A percentile compares a stretch with the other conserved stretches of the same genome.
These are phyloP conservation scores for Actinostola sp. DNA, from an alignment of 92 coral and sea anemone genomes.

Conservation along the genomic window DNA sequence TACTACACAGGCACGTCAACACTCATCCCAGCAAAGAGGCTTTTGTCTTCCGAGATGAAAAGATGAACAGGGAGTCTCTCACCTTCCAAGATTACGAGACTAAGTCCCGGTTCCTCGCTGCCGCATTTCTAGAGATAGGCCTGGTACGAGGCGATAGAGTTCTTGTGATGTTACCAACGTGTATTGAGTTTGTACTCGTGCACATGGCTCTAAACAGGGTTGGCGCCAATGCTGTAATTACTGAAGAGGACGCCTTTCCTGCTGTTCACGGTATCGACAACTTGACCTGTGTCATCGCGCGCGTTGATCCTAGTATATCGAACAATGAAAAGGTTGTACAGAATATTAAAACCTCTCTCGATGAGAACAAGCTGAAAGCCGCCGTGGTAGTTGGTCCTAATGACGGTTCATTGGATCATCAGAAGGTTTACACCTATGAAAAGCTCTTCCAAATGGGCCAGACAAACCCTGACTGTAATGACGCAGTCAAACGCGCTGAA, in stretches of 20 bases:
- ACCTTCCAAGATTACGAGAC: constrained; percentile 41
- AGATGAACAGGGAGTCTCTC: constrained; percentile 8
- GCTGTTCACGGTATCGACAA: constrained; percentile 20
- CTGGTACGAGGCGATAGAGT: constrained; percentile 53
- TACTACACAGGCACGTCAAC: constrained; percentile 31
- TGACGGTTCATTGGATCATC: neutral
- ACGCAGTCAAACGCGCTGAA: constrained; percentile 2
- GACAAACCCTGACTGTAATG: neutral
- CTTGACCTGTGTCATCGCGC: constrained; percentile 9
- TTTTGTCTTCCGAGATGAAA: constrained; percentile 46
- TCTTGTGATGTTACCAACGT: constrained; percentile 28
- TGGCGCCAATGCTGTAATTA: constrained; percentile 28
- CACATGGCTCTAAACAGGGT: constrained; percentile 53
- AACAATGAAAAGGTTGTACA: neutral
- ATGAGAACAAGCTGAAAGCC: constrained; percentile 3
- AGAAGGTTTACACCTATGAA: constrained; percentile 14
- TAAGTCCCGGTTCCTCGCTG: constrained; percentile 46
- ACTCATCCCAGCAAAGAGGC: constrained; percentile 37
- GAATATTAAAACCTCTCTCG: neutral
- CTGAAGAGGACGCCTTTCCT: constrained; percentile 7
- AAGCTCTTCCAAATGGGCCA: constrained; percentile 12
- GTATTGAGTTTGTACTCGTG: constrained; percentile 35
- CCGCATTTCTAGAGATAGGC: constrained; percentile 29
- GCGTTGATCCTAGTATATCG: constrained; percentile 10
- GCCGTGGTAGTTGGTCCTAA: neutral